Evolutionary conservation across 2,113 vertebrate genomes (phyloP).

Genomic region (Rhinoderma darwinii): DNA sequence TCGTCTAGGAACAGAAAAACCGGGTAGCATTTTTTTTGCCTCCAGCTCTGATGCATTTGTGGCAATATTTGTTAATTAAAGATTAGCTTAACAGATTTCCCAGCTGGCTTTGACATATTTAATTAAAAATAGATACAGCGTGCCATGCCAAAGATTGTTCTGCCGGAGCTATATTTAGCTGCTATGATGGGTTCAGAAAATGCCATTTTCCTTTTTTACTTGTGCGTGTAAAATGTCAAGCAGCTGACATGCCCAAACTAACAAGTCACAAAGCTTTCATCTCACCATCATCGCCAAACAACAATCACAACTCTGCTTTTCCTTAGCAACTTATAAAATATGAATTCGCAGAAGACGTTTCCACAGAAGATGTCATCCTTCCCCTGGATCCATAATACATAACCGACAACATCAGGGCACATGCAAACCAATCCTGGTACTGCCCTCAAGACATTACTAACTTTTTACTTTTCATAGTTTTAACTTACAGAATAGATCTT

Average conservation of each 20-base stretch:
- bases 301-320: slow-evolving; percentile 6
- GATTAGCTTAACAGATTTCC: slow-evolving; percentile 47
- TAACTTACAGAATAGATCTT: too few species aligned
- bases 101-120: slow-evolving; percentile 52
- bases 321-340: slow-evolving; percentile 5
- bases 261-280: neutral
- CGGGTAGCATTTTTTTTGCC: slow-evolving; percentile 10
- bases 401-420: neutral
- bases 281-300: neutral
- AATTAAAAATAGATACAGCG: slow-evolving; percentile 48
- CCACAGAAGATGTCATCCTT: neutral
- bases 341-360: neutral
- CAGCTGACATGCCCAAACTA: slow-evolving; percentile 1
- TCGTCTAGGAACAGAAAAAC: slow-evolving; percentile 28
- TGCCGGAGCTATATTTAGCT: slow-evolving; percentile 15
- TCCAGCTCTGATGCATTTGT: slow-evolving; percentile 20
- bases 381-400: neutral
- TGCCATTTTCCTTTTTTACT: neutral
- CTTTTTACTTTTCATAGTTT: too few species aligned
- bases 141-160: slow-evolving; percentile 46
- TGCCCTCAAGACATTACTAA: too few species aligned
- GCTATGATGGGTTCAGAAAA: slow-evolving; percentile 26
- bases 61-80: slow-evolving; percentile 53
- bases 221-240: neutral
- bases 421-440: neutral